phyloP scores from a whole-genome alignment of 2,797 vertebrate species.

The Carduelis carduelis region DNA sequence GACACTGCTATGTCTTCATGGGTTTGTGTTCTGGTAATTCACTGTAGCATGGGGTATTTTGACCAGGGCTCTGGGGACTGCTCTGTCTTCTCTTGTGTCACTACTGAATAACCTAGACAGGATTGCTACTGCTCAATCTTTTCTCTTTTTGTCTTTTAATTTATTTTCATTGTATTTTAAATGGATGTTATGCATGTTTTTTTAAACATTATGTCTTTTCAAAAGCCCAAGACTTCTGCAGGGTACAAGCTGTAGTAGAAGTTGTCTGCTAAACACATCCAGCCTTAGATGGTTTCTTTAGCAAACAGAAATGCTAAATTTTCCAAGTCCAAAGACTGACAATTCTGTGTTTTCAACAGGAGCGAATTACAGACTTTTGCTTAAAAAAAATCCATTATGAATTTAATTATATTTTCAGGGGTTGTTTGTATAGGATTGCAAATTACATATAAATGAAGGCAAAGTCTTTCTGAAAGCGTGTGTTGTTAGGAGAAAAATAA shows the following conservation, averaged over 20 bases:
- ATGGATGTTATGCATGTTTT: background rate
- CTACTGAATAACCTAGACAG: background rate
- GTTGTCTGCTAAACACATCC: background rate
- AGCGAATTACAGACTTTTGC: background rate
- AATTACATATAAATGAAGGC: slow-evolving; percentile 5
- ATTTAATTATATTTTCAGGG: slow-evolving; percentile 30
- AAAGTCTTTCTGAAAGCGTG: slow-evolving; percentile 7
- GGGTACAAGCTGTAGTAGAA: background rate
- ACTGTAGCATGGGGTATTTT: background rate
- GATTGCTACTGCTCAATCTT: background rate
- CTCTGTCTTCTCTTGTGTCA: background rate
- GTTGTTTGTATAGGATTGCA: background rate
- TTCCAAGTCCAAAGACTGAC: background rate
- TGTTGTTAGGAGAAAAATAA: slow-evolving; percentile 40
- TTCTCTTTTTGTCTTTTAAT: background rate
- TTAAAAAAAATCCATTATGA: background rate
- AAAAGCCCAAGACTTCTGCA: background rate
- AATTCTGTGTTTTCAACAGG: background rate
- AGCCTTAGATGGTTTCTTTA: background rate
- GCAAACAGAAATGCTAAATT: background rate
- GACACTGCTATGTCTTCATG: background rate
- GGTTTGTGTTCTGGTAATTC: background rate
- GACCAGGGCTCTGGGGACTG: background rate
- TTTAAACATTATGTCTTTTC: background rate
- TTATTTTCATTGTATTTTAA: background rate